Evolutionary conservation across 2,888 invertebrate species (phyloP).

Genomic region (Macaria liturata): DNA sequence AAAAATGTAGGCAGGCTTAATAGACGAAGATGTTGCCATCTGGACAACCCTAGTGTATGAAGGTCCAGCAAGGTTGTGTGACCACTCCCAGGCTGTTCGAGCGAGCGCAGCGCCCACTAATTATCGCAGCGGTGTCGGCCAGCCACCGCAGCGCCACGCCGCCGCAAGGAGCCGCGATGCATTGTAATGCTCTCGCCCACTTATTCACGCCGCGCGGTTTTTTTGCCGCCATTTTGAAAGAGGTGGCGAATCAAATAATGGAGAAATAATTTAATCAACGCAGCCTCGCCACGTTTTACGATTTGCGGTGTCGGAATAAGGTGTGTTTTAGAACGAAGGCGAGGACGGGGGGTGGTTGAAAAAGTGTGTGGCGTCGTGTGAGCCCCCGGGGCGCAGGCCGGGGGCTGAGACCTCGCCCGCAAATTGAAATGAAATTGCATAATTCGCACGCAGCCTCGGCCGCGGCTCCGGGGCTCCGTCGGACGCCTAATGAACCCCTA

Average conservation of each 20-base stretch:
- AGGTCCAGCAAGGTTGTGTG: too few species aligned
- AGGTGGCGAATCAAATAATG: conserved; percentile 81
- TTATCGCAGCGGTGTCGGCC: conserved; percentile 4
- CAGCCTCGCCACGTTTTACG: conserved; percentile 41
- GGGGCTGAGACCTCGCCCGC: conserved; percentile 55
- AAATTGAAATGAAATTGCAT: conserved; percentile 80
- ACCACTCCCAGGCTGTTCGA: too few species aligned
- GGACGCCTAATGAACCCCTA: conserved; percentile 68
- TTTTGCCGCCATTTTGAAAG: conserved; percentile 78
- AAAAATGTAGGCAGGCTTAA: too few species aligned
- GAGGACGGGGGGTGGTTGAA: conserved; percentile 58
- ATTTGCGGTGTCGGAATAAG: conserved; percentile 54
- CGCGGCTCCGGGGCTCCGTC: conserved; percentile 30
- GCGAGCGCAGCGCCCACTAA: conserved; percentile 4
- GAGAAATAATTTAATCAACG: conserved; percentile 78
- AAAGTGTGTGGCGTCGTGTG: conserved; percentile 68
- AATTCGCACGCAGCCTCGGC: conserved; percentile 54
- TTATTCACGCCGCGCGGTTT: conserved; percentile 45
- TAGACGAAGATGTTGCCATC: too few species aligned
- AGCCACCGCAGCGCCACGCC: neutral
- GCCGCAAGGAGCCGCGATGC: conserved; percentile 24
- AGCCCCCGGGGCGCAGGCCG: conserved; percentile 39
- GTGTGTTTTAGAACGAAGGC: conserved; percentile 52
- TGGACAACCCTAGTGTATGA: too few species aligned
- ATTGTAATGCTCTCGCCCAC: conserved; percentile 33